Conservation (phyloP, 2,888 invertebrate species). For the Saturnia japonica region DNA sequence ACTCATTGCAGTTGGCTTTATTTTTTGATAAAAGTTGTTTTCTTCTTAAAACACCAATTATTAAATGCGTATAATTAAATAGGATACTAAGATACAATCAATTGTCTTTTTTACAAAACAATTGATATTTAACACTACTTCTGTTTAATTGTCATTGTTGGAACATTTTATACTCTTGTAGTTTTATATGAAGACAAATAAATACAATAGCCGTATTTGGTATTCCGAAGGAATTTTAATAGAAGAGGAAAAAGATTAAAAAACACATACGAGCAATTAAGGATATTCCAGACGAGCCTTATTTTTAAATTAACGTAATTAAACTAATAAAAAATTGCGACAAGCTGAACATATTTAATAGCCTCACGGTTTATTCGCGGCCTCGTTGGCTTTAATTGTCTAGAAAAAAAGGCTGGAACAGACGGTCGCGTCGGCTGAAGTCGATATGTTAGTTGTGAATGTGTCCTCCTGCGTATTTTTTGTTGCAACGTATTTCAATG, state of each 20-base stretch:
- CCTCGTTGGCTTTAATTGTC: constrained; percentile 29
- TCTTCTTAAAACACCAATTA: too few species aligned
- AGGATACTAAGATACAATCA: too few species aligned
- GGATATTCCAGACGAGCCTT: constrained; percentile 10
- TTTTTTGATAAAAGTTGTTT: too few species aligned
- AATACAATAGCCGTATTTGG: not conserved
- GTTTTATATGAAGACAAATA: not conserved
- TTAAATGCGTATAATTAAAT: too few species aligned
- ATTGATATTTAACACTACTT: not conserved
- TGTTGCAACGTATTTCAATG: constrained; percentile 41
- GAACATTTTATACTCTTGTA: not conserved
- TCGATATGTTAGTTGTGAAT: constrained; percentile 47
- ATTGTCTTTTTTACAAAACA: too few species aligned
- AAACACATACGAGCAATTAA: constrained; percentile 7
- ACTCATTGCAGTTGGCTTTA: too few species aligned
- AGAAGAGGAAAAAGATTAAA: constrained; percentile 2
- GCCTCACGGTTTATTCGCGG: constrained; percentile 9
- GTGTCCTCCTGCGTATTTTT: constrained; percentile 39
- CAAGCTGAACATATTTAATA: constrained; percentile 18
- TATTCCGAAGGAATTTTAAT: constrained; percentile 2
- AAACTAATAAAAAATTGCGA: constrained; percentile 11
- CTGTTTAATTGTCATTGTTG: not conserved
- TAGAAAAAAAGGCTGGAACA: constrained; percentile 34
- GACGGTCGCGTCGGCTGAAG: constrained; percentile 24
- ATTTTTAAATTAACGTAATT: constrained; percentile 14